Conservation (phyloP, 1,140 invertebrate genomes). For the Pseudomyrmex cubaensis region DNA sequence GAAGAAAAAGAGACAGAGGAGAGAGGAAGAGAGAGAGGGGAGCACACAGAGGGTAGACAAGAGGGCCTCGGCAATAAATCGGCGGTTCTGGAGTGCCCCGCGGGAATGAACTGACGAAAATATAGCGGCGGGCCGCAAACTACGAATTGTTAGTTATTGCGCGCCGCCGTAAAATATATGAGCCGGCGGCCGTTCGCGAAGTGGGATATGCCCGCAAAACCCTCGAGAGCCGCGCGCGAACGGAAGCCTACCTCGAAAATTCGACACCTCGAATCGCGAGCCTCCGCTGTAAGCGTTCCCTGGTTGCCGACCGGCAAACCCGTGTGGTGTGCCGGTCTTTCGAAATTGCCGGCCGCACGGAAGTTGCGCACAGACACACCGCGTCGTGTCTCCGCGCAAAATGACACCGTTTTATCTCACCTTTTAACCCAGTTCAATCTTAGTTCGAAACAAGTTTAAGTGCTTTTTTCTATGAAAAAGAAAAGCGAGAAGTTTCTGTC, state of each 20-base stretch:
- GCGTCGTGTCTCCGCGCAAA: not conserved
- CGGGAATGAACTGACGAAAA: constrained; percentile 77
- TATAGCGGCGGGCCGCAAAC: constrained; percentile 76
- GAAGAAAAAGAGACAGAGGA: not conserved
- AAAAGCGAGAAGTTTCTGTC: too few species aligned
- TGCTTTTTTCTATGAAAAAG: too few species aligned
- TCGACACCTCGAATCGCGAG: constrained; percentile 58
- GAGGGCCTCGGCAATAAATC: constrained; percentile 64
- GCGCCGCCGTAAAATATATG: constrained; percentile 72
- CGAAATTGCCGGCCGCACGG: constrained; percentile 27
- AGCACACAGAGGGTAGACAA: too few species aligned
- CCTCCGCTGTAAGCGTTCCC: constrained; percentile 40
- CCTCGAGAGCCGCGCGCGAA: constrained; percentile 51
- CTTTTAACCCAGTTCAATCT: too few species aligned
- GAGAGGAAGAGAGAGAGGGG: not conserved
- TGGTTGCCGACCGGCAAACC: not conserved
- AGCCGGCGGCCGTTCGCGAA: constrained; percentile 70
- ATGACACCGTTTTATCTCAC: too few species aligned
- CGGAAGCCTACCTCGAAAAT: constrained; percentile 65
- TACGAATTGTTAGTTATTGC: constrained; percentile 80
- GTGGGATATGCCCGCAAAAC: constrained; percentile 73
- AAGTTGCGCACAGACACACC: not conserved
- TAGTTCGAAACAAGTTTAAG: too few species aligned
- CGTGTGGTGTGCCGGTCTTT: not conserved
- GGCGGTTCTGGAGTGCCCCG: constrained; percentile 66